Conservation (phyloP, 2,113 vertebrate genomes). For the Ailurus styani region DNA sequence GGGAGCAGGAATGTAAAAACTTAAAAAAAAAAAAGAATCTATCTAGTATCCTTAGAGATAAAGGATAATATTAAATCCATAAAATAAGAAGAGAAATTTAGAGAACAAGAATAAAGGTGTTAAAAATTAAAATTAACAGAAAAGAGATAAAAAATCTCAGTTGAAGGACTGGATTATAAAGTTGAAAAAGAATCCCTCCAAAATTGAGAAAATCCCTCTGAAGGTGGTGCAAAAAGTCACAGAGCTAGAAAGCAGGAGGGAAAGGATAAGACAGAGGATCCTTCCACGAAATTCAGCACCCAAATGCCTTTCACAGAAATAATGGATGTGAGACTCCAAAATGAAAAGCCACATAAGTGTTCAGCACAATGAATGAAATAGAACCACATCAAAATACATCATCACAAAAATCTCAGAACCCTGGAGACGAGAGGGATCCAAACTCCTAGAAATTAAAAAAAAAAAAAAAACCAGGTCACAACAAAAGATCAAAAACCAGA, state of each 20-base stretch:
- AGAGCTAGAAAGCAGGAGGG: not conserved
- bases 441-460: not conserved
- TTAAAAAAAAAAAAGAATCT: not conserved
- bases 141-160: not conserved
- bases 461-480: not conserved
- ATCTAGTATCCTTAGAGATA: not conserved
- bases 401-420: not conserved
- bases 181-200: not conserved
- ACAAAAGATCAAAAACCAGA: not conserved
- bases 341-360: not conserved
- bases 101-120: not conserved
- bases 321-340: not conserved
- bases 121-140: not conserved
- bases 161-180: not conserved
- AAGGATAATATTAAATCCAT: not conserved
- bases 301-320: not conserved
- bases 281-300: not conserved
- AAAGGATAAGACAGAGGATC: not conserved
- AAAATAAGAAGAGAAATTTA: not conserved
- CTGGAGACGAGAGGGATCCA: not conserved
- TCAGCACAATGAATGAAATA: not conserved
- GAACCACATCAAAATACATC: not conserved
- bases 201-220: not conserved
- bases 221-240: not conserved
- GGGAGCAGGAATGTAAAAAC: not conserved